Conservation (phyloP, 1,140 invertebrate species). For the Nasonia vitripennis region DNA sequence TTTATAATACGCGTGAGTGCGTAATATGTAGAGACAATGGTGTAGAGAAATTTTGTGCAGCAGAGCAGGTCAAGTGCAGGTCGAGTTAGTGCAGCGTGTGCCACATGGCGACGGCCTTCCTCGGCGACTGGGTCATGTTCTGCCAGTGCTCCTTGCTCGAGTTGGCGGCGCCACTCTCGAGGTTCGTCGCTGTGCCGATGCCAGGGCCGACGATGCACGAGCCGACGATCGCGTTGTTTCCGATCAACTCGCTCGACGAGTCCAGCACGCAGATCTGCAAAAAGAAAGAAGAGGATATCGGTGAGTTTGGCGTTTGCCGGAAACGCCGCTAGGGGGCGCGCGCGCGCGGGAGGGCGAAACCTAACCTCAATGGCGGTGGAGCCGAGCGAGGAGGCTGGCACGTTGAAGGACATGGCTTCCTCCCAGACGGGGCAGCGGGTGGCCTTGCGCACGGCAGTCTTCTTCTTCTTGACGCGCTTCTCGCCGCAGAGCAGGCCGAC, state of each 20-base stretch:
- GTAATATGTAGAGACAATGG: too few species aligned
- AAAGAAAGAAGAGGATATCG: not conserved
- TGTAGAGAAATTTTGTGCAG: not conserved
- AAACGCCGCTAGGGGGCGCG: not conserved
- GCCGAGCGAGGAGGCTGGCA: conserved; percentile 81
- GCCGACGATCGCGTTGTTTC: conserved; percentile 82
- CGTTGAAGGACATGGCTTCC: conserved; percentile 93
- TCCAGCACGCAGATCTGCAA: conserved; percentile 78
- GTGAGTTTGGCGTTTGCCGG: too few species aligned
- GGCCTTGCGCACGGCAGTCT: conserved; percentile 89
- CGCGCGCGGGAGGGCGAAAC: not conserved
- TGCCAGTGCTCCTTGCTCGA: conserved; percentile 83
- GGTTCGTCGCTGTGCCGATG: conserved; percentile 74
- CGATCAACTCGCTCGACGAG: conserved; percentile 79
- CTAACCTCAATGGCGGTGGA: conserved; percentile 85
- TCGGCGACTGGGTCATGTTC: conserved; percentile 86
- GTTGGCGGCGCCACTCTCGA: conserved; percentile 58
- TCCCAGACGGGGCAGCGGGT: conserved; percentile 96
- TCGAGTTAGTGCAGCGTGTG: conserved; percentile 78
- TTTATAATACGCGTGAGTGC: not conserved
- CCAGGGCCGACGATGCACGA: conserved; percentile 83
- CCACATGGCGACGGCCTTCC: conserved; percentile 90
- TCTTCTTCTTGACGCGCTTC: conserved; percentile 93
- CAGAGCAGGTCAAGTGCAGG: not conserved
- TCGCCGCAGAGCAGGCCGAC: conserved; percentile 91